phyloP scores from a whole-genome alignment of 1,140 invertebrate genomes.

The Zaprionus kolodkinae region DNA sequence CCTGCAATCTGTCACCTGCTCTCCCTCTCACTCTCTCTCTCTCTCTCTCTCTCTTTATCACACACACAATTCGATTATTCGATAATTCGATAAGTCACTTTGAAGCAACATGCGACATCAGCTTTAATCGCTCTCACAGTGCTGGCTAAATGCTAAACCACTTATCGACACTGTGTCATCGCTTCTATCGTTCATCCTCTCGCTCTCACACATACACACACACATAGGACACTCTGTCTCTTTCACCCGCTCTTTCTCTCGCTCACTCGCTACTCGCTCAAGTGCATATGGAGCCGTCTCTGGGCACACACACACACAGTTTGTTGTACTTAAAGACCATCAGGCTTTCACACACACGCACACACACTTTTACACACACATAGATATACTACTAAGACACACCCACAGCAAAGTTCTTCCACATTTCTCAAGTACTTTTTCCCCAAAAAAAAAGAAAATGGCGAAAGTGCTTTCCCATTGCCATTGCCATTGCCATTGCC shows the following conservation, averaged over 20 bases:
- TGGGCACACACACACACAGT: slow-evolving; percentile 5
- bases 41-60: not conserved
- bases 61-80: slow-evolving; percentile 4
- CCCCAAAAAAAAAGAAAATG: slow-evolving; percentile 25
- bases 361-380: slow-evolving; percentile 14
- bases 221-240: not conserved
- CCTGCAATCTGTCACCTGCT: not conserved
- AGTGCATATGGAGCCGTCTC: slow-evolving; percentile 25
- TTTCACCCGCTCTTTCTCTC: slow-evolving; percentile 3
- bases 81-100: slow-evolving; percentile 2
- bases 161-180: slow-evolving; percentile 16
- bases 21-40: not conserved
- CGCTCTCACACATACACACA: slow-evolving; percentile 7
- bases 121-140: slow-evolving; percentile 2
- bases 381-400: not conserved
- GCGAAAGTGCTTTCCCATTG: slow-evolving; percentile 29
- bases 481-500: slow-evolving; percentile 21
- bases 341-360: slow-evolving; percentile 21
- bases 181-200: slow-evolving; percentile 13
- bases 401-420: slow-evolving; percentile 28
- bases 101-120: slow-evolving; percentile 2
- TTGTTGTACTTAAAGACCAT: slow-evolving; percentile 36
- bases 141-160: not conserved
- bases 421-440: slow-evolving; percentile 45
- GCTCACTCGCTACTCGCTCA: slow-evolving; percentile 20